A percentile compares a stretch with the other conserved stretches of the same genome.
Evolutionary conservation across 2,888 invertebrate species (phyloP).

Genomic region (Eledone cirrhosa): DNA sequence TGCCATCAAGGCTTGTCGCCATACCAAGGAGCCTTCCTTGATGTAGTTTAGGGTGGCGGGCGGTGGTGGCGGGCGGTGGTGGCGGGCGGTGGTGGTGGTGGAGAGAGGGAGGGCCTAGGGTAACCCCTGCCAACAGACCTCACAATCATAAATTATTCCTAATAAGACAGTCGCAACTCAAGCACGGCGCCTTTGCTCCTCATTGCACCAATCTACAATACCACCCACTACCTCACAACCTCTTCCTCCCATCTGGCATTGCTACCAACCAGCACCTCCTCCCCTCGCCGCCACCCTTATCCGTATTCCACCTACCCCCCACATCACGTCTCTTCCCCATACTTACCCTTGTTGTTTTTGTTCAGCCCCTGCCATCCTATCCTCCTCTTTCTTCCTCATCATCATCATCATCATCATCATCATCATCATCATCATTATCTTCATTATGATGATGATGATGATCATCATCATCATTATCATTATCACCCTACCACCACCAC

Average conservation of each 20-base stretch:
- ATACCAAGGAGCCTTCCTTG: background rate
- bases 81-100: too few species aligned
- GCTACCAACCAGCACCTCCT: background rate
- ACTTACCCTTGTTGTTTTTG: too few species aligned
- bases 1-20: constrained; percentile 4
- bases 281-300: background rate
- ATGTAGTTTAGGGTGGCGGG: too few species aligned
- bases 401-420: background rate
- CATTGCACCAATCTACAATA: constrained; percentile 4
- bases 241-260: background rate
- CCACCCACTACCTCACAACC: background rate
- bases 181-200: constrained; percentile 18
- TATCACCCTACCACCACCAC: too few species aligned
- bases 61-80: too few species aligned
- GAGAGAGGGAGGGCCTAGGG: constrained; percentile 3
- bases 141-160: constrained; percentile 17
- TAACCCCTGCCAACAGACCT: constrained; percentile 8
- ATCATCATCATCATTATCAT: background rate
- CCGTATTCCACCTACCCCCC: background rate
- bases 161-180: constrained; percentile 25
- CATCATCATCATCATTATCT: background rate
- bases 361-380: background rate
- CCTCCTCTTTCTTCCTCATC: background rate
- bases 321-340: background rate
- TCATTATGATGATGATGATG: too few species aligned